Conservation (phyloP, 2,113 vertebrate genomes). For the Rhabdornis inornatus region DNA sequence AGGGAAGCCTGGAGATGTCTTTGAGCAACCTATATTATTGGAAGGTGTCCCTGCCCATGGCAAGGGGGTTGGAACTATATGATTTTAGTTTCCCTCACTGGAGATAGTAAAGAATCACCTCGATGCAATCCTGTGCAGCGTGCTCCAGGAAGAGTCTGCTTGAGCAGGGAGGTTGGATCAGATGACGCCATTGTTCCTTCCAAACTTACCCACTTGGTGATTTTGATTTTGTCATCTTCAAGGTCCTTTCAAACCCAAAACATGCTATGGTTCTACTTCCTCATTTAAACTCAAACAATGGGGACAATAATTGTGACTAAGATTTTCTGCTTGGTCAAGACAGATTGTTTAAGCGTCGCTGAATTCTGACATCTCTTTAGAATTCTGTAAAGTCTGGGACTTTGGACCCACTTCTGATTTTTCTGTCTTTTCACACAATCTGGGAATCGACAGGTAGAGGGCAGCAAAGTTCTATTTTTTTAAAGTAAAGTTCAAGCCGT, state of each 20-base stretch:
- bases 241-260: not conserved
- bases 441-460: slow-evolving; percentile 60
- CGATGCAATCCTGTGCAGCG: not conserved
- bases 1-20: not conserved
- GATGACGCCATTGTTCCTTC: not conserved
- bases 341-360: not conserved
- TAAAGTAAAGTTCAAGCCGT: not conserved
- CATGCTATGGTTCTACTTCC: not conserved
- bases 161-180: not conserved
- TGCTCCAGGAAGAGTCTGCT: not conserved
- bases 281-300: not conserved
- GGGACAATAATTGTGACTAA: not conserved
- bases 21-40: not conserved
- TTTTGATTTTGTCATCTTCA: not conserved
- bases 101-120: not conserved
- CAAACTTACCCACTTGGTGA: not conserved
- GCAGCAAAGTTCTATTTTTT: slow-evolving; percentile 70
- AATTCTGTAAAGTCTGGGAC: not conserved
- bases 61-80: rapidly evolving
- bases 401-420: not conserved
- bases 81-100: not conserved
- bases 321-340: not conserved
- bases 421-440: not conserved
- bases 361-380: not conserved
- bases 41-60: not conserved